phyloP scores from a whole-genome alignment of 2,113 vertebrate species.

The Zosterops borbonicus region DNA sequence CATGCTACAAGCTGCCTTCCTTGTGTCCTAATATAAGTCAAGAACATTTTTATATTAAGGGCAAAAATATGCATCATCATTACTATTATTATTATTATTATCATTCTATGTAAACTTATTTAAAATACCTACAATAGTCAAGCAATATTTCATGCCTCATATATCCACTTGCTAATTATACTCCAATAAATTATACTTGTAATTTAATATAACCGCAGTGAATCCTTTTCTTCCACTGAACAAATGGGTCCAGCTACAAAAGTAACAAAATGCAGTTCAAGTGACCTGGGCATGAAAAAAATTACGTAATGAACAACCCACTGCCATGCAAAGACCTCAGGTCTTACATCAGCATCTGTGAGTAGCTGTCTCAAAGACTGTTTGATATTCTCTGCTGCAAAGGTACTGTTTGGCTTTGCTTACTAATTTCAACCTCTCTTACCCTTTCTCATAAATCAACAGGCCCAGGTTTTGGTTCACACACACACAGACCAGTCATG shows the following conservation, averaged over 20 bases:
- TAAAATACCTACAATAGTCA: not conserved
- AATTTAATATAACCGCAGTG: not conserved
- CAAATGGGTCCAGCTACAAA: not conserved
- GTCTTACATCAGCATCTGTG: not conserved
- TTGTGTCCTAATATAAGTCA: accelerated
- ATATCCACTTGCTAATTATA: not conserved
- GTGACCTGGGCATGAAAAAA: not conserved
- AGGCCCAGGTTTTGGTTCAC: not conserved
- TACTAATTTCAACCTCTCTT: slow-evolving; percentile 23
- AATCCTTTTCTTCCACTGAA: not conserved
- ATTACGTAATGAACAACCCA: not conserved
- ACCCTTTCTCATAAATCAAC: slow-evolving; percentile 29
- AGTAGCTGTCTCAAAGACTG: not conserved
- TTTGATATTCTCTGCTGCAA: not conserved
- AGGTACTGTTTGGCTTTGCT: slow-evolving; percentile 12
- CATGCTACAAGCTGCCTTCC: not conserved
- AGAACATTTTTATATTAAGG: not conserved
- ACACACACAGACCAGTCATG: not conserved
- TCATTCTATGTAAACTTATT: not conserved
- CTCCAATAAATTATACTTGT: not conserved
- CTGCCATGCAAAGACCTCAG: not conserved
- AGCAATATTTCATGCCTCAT: not conserved
- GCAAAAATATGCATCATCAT: not conserved
- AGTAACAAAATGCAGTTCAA: not conserved
- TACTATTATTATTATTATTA: no score